These are phyloP conservation scores for Branchinecta lindahli DNA, from an alignment of 1,140 invertebrate genomes.

Conservation along the genomic window DNA sequence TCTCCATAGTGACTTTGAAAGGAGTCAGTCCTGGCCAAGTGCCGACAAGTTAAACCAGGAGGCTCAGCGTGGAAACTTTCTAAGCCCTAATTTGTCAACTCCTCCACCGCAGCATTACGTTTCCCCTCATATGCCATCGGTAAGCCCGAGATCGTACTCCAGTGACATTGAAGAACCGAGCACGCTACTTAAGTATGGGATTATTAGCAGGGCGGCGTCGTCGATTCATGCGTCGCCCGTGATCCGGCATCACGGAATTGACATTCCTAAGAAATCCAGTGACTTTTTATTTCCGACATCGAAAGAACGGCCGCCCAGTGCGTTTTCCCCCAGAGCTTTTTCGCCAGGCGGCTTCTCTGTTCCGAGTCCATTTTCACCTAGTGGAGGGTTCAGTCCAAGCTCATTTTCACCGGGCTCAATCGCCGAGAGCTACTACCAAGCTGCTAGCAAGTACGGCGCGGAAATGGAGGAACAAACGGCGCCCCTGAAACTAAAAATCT, in stretches of 20 bases:
- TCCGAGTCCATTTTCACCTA: background rate
- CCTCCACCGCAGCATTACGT: background rate
- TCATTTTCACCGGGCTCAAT: background rate
- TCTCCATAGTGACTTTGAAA: constrained; percentile 1
- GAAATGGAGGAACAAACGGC: constrained; percentile 5
- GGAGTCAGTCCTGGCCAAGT: constrained; percentile 7
- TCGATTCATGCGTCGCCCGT: background rate
- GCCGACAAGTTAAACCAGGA: background rate
- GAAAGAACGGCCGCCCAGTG: background rate
- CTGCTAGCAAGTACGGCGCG: background rate
- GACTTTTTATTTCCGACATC: background rate
- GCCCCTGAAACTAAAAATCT: background rate
- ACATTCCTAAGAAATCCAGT: background rate
- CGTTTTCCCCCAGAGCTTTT: constrained; percentile 1
- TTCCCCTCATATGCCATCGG: background rate
- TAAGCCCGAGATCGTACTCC: background rate
- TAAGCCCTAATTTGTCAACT: background rate
- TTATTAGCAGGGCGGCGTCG: constrained; percentile 4
- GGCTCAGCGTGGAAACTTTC: background rate
- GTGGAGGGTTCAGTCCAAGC: background rate
- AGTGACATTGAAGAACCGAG: background rate
- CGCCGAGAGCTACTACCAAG: background rate
- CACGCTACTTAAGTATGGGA: background rate
- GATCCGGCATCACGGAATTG: background rate
- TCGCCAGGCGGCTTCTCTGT: background rate